Evolutionary conservation across 2,888 invertebrate species (phyloP).

Genomic region (Perdita meconis): DNA sequence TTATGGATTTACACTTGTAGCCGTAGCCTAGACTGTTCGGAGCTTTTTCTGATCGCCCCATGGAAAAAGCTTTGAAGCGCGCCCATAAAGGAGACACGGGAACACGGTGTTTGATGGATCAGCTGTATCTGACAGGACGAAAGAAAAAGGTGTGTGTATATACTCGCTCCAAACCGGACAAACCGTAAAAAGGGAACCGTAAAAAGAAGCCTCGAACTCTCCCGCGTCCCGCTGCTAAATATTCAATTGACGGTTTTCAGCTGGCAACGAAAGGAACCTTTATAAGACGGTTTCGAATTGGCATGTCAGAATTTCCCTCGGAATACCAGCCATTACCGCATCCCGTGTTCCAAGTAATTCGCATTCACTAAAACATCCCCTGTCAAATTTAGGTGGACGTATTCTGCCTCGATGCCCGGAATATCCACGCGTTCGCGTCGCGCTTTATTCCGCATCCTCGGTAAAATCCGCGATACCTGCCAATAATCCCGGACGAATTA

Average conservation of each 20-base stretch:
- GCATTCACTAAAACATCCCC: too few relatives aligned
- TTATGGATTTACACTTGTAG: constrained; percentile 75
- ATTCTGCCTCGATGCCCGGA: background rate
- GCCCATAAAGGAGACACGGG: constrained; percentile 43
- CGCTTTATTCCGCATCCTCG: too few relatives aligned
- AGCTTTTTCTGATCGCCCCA: constrained; percentile 28
- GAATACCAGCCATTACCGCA: too few relatives aligned
- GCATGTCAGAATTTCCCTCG: too few relatives aligned
- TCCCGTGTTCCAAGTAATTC: too few relatives aligned
- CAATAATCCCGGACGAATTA: background rate
- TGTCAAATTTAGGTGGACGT: background rate
- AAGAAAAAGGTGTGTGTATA: background rate
- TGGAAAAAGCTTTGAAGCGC: constrained; percentile 36
- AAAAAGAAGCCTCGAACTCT: too few relatives aligned
- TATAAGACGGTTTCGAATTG: too few relatives aligned
- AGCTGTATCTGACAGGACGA: constrained; percentile 24
- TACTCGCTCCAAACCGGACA: background rate
- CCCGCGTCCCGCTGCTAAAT: too few relatives aligned
- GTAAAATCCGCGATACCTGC: background rate
- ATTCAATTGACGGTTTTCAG: too few relatives aligned
- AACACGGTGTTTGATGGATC: constrained; percentile 58
- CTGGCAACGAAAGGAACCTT: too few relatives aligned
- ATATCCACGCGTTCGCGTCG: too few relatives aligned
- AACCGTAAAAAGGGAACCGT: too few relatives aligned
- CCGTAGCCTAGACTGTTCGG: constrained; percentile 38